These are phyloP conservation scores for Eupithecia exiguata DNA, from an alignment of 2,888 invertebrate genomes.

Conservation along the genomic window DNA sequence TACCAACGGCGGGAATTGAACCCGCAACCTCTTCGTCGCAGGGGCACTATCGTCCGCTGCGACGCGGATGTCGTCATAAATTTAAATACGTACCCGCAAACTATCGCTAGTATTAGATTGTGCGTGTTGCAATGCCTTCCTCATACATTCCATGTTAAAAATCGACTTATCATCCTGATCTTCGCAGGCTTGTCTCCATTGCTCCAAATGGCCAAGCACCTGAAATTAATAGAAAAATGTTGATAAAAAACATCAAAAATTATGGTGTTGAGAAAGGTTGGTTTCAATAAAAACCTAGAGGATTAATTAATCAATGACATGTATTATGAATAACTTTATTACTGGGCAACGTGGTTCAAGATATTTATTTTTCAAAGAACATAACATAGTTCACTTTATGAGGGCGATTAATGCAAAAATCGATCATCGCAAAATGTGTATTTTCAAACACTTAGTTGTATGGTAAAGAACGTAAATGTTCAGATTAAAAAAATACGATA, in stretches of 20 bases:
- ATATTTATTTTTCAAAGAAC: too few relatives aligned
- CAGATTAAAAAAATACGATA: too few relatives aligned
- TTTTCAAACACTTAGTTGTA: too few relatives aligned
- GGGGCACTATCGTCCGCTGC: neutral
- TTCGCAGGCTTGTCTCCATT: slow-evolving; percentile 90
- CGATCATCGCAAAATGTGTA: too few relatives aligned
- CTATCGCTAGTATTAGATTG: slow-evolving; percentile 94
- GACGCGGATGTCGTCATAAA: neutral
- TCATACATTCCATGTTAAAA: slow-evolving; percentile 95
- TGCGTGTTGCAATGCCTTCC: slow-evolving; percentile 94
- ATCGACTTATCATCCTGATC: slow-evolving; percentile 88
- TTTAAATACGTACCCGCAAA: slow-evolving; percentile 85
- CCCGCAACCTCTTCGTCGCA: neutral
- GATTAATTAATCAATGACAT: too few relatives aligned
- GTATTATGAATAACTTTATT: too few relatives aligned
- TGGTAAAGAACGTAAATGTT: too few relatives aligned
- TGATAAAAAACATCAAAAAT: neutral
- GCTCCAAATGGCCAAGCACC: slow-evolving; percentile 96
- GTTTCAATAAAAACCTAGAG: too few relatives aligned
- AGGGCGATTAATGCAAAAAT: too few relatives aligned
- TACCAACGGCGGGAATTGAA: neutral
- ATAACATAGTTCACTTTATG: too few relatives aligned
- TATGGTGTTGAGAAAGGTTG: neutral
- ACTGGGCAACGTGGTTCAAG: too few relatives aligned
- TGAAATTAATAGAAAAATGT: slow-evolving; percentile 55